phyloP scores from a whole-genome alignment of 2,797 vertebrate genomes.

The Pantherophis alleghaniensis region DNA sequence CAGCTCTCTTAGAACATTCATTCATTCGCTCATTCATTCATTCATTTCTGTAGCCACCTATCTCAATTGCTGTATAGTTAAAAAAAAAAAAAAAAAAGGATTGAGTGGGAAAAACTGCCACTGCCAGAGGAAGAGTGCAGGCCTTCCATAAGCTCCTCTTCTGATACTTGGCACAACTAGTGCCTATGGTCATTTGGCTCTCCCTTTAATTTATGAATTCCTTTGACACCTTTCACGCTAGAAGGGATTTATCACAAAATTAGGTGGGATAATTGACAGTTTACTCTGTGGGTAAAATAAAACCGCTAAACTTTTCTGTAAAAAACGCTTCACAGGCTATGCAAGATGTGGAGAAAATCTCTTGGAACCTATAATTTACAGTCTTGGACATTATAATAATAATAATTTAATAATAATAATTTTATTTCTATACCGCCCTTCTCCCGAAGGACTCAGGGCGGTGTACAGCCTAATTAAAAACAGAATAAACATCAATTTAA shows the following conservation, averaged over 20 bases:
- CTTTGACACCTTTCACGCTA: constrained; percentile 10
- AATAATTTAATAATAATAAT: no score
- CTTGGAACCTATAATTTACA: constrained; percentile 20
- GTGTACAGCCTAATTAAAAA: no score
- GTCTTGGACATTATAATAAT: neutral
- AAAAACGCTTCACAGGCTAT: constrained; percentile 18
- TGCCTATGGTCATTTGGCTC: constrained; percentile 9
- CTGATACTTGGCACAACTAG: neutral
- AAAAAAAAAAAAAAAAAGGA: neutral
- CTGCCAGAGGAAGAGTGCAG: constrained; percentile 6
- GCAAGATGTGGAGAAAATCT: constrained; percentile 9
- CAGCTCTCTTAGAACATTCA: neutral
- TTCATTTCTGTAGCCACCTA: neutral
- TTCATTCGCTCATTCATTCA: neutral
- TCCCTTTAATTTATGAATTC: constrained; percentile 7
- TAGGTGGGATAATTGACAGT: constrained; percentile 11
- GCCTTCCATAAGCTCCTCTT: constrained; percentile 3
- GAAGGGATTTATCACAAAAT: constrained; percentile 11
- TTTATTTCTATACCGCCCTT: no score
- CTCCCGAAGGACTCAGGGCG: no score
- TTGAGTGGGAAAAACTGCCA: neutral
- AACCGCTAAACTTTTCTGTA: constrained; percentile 23
- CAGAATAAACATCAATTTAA: no score
- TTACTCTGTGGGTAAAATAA: neutral
- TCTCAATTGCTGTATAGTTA: neutral